Evolutionary conservation across 2,113 vertebrate species (phyloP), one percentile per base, ranked within the genome.

Genomic region (Amblyornis subalaris): DNA sequence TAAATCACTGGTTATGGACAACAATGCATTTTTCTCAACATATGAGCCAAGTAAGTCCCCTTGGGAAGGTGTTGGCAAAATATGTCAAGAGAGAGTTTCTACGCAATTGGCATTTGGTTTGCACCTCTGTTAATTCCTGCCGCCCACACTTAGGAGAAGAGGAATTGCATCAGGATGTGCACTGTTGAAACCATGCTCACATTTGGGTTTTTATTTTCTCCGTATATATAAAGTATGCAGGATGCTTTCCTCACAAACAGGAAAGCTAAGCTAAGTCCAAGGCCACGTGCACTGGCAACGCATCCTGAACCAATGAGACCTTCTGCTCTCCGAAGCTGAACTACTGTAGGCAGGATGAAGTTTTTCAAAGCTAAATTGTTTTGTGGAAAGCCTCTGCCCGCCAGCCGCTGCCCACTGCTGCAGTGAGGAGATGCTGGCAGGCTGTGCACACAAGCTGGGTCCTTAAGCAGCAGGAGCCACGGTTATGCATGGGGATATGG

Each of bases 401-500:
- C 20, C 61, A 78, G 61, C 21, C 50, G 42, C 28, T 86, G 64
- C 42, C 64, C 29, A 28, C 47, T 25, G 38, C 1, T 0, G 73
- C 58, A 47, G 35, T 0, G 18, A 90, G 57, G 57, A 62, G 86
- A 35, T 9, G 42, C 55, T 84, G 69, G 80, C 96, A 89, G 69
- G 61, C 60, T 60, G 22, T 4, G 20, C 35, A 51, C 69, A 67
- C 42, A 58, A 70, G 55, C 76, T 71, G 51, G 44, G 73, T 71
- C 64, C 72, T 89, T 45, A 38, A 67, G 69, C 87, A 94, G 89
- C 76, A 87, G 80, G 80, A 89, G 65, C 17, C 38, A 19, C 42
- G 55, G 33, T 55, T 70, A 13, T 3, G n/a, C 0, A 0, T 6
- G 24, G 38, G 12, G 19, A 88, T 35, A n/a, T 1, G 8, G 66